Conservation (phyloP, 1,140 invertebrate genomes). For the Drosophila trapezifrons region DNA sequence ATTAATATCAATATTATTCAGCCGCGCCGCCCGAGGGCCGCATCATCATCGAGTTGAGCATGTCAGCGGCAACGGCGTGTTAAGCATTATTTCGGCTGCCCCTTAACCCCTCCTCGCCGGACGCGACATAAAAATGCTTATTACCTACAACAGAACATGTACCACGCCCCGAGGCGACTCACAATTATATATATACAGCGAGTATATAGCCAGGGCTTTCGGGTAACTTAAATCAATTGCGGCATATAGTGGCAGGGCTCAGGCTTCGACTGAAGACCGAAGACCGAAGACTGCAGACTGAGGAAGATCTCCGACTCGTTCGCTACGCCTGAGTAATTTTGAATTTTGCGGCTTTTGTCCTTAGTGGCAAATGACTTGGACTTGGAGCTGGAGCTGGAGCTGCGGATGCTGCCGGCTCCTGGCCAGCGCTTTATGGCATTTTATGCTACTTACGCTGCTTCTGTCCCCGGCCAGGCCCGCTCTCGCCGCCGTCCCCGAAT, state of each 20-base stretch:
- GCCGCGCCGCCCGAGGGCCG: slow-evolving; percentile 31
- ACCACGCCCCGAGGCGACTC: slow-evolving; percentile 57
- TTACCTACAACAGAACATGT: slow-evolving; percentile 68
- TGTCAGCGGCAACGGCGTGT: slow-evolving; percentile 52
- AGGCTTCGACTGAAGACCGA: slow-evolving; percentile 5
- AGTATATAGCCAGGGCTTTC: slow-evolving; percentile 33
- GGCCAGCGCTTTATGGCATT: slow-evolving; percentile 67
- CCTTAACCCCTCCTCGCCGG: slow-evolving; percentile 53
- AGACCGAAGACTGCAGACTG: slow-evolving; percentile 2
- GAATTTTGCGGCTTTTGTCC: slow-evolving; percentile 77
- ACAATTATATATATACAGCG: slow-evolving; percentile 53
- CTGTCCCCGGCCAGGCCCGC: slow-evolving; percentile 11
- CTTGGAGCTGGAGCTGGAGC: slow-evolving; percentile 28
- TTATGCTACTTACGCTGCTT: slow-evolving; percentile 74
- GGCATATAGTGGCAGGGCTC: slow-evolving; percentile 58
- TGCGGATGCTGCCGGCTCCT: slow-evolving; percentile 38
- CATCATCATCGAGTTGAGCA: slow-evolving; percentile 46
- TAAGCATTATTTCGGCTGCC: slow-evolving; percentile 62
- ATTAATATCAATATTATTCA: slow-evolving; percentile 83
- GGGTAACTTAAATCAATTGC: slow-evolving; percentile 78
- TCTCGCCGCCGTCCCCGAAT: slow-evolving; percentile 57
- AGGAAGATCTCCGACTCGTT: slow-evolving; percentile 50
- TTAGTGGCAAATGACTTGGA: slow-evolving; percentile 76
- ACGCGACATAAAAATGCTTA: slow-evolving; percentile 75
- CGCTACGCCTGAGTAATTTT: slow-evolving; percentile 77